Evolutionary conservation across 2,797 vertebrate genomes (phyloP).

Genomic region (Rhynchotus rufescens): DNA sequence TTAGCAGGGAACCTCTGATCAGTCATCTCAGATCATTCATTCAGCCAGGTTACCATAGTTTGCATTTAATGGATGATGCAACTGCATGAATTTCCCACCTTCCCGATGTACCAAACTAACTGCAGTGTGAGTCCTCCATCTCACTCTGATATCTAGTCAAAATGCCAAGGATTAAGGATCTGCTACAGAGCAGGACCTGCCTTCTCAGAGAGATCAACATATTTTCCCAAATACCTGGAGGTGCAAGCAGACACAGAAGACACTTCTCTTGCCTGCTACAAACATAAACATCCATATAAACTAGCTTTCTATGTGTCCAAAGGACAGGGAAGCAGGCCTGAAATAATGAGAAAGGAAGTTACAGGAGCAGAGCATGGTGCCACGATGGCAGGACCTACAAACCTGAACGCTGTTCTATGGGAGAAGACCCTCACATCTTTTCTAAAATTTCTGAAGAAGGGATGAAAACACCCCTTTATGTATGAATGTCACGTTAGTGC

Average conservation of each 20-base stretch:
- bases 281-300: neutral
- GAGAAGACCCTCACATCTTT: neutral
- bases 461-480: neutral
- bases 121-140: neutral
- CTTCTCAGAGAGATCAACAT: neutral
- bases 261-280: neutral
- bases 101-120: neutral
- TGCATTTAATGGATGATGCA: neutral
- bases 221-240: neutral
- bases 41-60: neutral
- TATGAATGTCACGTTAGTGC: neutral
- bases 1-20: neutral
- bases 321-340: neutral
- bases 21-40: neutral
- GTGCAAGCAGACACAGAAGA: neutral
- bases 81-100: neutral
- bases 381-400: neutral
- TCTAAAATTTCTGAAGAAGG: neutral
- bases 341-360: neutral
- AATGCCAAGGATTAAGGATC: neutral
- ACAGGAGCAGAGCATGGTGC: neutral
- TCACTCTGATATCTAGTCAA: neutral
- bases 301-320: neutral
- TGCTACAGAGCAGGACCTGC: neutral
- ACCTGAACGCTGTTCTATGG: neutral